A percentile compares a stretch with the other conserved stretches of the same genome.
phyloP scores from a whole-genome alignment of 2,797 vertebrate species.

The Apodemus agrarius region DNA sequence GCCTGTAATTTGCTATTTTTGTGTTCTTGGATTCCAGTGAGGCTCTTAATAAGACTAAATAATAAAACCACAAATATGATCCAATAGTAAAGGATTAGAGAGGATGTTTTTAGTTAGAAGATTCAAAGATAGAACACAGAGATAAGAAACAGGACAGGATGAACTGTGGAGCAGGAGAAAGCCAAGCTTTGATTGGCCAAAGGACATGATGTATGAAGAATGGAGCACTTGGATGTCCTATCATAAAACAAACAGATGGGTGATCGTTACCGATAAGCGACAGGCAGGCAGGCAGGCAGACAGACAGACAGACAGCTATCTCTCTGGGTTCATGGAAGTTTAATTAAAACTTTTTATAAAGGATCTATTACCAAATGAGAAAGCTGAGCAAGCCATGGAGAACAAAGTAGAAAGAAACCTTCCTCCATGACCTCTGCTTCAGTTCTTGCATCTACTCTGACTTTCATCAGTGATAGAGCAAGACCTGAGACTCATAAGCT shows the following conservation, averaged over 20 bases:
- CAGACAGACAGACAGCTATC: background rate
- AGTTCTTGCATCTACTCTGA: background rate
- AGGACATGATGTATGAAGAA: background rate
- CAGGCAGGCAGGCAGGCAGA: background rate
- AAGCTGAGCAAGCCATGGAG: background rate
- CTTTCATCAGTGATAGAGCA: background rate
- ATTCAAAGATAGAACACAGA: background rate
- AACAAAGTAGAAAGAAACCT: background rate
- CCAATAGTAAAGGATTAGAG: background rate
- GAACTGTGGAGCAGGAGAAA: background rate
- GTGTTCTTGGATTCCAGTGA: slow-evolving; percentile 1
- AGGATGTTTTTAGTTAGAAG: background rate
- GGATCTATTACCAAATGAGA: background rate
- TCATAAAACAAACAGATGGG: background rate
- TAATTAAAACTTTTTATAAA: background rate
- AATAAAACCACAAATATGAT: background rate
- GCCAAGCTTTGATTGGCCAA: background rate
- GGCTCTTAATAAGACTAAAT: background rate
- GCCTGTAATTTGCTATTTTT: background rate
- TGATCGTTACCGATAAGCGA: background rate
- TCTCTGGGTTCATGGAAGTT: background rate
- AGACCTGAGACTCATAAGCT: background rate
- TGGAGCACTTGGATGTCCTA: background rate
- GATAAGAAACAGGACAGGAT: background rate
- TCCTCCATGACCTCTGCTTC: background rate